A percentile compares a stretch with the other conserved stretches of the same genome.
Conservation (phyloP, 2,113 vertebrate genomes). For the Phocoena sinus region DNA sequence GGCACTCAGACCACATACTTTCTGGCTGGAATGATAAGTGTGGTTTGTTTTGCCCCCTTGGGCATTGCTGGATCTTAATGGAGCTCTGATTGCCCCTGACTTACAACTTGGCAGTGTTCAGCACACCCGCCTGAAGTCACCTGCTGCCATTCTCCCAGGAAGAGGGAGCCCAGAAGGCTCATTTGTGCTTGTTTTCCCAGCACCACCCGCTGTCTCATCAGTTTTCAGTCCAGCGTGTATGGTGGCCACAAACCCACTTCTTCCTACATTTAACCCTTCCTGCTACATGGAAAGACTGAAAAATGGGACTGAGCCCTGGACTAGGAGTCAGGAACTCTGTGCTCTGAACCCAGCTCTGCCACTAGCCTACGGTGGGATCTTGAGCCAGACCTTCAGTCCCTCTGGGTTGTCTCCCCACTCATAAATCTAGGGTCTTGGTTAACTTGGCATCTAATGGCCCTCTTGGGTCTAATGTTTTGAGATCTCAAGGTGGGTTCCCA, state of each 20-base stretch:
- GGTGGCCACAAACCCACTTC: background rate
- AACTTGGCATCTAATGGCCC: background rate
- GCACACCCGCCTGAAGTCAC: background rate
- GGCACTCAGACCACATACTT: background rate
- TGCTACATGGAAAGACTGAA: background rate
- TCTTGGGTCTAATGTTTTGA: background rate
- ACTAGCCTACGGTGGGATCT: background rate
- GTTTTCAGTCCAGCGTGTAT: background rate
- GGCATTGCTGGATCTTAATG: background rate
- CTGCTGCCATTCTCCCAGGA: background rate
- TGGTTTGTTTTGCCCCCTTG: background rate
- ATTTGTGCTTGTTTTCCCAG: background rate
- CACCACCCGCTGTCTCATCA: background rate
- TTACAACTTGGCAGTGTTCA: background rate
- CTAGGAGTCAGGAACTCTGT: background rate
- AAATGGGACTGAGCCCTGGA: background rate
- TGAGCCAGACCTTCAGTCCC: background rate
- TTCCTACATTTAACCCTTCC: background rate
- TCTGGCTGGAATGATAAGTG: background rate
- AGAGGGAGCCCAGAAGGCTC: background rate
- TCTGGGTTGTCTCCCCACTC: background rate
- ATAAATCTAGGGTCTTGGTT: background rate
- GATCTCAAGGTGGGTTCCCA: background rate
- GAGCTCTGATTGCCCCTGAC: background rate
- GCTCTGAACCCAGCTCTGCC: background rate